phyloP scores from a whole-genome alignment of 2,888 invertebrate genomes.

The Lasius fuliginosus region DNA sequence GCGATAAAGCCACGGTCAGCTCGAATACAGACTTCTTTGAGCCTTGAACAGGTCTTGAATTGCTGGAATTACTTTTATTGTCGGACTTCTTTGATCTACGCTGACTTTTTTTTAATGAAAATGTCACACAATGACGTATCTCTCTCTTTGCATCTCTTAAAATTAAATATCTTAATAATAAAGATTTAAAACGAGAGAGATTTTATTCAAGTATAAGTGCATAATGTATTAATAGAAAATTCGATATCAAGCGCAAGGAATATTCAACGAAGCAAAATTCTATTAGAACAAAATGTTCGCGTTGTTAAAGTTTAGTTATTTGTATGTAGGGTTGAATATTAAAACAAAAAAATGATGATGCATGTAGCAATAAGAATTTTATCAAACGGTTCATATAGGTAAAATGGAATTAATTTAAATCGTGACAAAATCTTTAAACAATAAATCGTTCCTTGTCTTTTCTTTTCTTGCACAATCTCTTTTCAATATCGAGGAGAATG shows the following conservation, averaged over 20 bases:
- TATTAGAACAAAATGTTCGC: background rate
- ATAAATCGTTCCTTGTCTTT: background rate
- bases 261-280: background rate
- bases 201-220: background rate
- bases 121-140: background rate
- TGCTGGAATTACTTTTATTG: background rate
- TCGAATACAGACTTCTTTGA: background rate
- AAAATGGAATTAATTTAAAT: slow-evolving; percentile 4
- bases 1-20: background rate
- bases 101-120: background rate
- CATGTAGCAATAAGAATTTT: background rate
- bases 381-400: background rate
- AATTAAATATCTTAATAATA: slow-evolving; percentile 12
- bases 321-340: background rate
- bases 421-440: background rate
- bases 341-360: background rate
- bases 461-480: background rate
- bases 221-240: background rate
- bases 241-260: background rate
- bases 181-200: background rate
- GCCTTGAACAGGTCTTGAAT: background rate
- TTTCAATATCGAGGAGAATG: slow-evolving; percentile 12
- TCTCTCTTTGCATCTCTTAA: background rate
- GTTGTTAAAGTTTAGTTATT: background rate
- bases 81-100: background rate